Conservation (phyloP, 2,888 invertebrate species). For the Hyles lineata region DNA sequence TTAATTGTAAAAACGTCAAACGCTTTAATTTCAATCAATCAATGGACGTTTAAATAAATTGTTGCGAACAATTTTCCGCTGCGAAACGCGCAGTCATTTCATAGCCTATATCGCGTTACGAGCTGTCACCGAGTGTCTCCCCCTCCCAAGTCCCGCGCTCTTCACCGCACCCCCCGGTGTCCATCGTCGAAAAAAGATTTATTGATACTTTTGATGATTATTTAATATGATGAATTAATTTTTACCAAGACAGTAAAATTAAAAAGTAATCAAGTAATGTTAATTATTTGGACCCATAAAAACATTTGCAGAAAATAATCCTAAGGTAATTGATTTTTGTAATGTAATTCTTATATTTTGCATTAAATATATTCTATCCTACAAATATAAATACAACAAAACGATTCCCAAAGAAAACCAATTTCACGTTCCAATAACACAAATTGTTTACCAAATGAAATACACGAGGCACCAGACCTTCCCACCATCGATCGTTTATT, state of each 20-base stretch:
- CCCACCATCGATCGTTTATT: constrained; percentile 70
- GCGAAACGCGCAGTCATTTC: constrained; percentile 49
- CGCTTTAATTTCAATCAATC: constrained; percentile 42
- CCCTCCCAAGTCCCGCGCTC: not conserved
- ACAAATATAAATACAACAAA: not conserved
- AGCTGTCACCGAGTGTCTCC: constrained; percentile 37
- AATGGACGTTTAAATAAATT: constrained; percentile 45
- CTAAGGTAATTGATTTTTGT: too few species aligned
- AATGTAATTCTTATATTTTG: not conserved
- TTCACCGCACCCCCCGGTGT: not conserved
- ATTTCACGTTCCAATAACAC: constrained; percentile 23
- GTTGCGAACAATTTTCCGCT: constrained; percentile 53
- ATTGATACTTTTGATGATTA: not conserved
- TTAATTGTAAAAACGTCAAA: not conserved
- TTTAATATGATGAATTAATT: too few species aligned
- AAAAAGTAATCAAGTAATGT: too few species aligned
- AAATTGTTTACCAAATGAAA: constrained; percentile 29
- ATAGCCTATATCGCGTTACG: constrained; percentile 48
- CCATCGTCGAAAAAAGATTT: not conserved
- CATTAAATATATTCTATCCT: not conserved
- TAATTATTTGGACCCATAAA: too few species aligned
- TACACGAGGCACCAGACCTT: constrained; percentile 11
- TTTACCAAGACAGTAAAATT: too few species aligned
- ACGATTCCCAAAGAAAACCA: constrained; percentile 15
- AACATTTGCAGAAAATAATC: too few species aligned